Percentiles rank a stretch among this genome's conserved stretches.
phyloP scores from a whole-genome alignment of 2,797 vertebrate genomes.

The Numenius phaeopus region DNA sequence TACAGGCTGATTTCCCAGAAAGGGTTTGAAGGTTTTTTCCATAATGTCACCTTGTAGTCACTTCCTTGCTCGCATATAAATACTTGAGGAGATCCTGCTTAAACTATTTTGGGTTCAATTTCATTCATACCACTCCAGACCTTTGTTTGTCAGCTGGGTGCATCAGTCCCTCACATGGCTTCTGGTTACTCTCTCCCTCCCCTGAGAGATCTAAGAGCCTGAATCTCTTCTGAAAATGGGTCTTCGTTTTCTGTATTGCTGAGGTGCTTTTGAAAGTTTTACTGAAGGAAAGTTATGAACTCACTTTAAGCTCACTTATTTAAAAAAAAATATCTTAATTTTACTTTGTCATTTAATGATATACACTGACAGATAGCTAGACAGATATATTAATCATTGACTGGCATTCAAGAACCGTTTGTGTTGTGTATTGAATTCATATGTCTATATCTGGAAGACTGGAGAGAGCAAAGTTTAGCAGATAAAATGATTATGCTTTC shows the following conservation, averaged over 20 bases:
- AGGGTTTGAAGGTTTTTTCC: background rate
- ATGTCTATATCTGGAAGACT: background rate
- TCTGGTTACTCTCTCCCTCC: background rate
- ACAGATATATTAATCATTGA: background rate
- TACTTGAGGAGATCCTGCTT: background rate
- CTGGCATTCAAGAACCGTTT: background rate
- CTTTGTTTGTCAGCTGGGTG: background rate
- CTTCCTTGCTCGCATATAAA: background rate
- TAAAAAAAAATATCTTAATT: background rate
- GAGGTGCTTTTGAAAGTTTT: background rate
- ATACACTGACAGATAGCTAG: background rate
- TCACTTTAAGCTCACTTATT: background rate
- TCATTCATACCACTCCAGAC: background rate
- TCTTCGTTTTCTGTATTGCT: background rate
- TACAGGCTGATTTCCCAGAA: background rate
- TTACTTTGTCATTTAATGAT: background rate
- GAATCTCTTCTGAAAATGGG: background rate
- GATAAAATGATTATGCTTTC: background rate
- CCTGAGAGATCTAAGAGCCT: background rate
- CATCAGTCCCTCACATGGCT: background rate
- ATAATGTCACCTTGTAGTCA: background rate
- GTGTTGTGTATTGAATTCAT: background rate
- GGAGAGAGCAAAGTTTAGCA: background rate
- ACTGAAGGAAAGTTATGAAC: background rate
- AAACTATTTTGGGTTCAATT: background rate